phyloP scores from a whole-genome alignment of 2,113 vertebrate genomes.

The Pomatorhinus ruficollis region DNA sequence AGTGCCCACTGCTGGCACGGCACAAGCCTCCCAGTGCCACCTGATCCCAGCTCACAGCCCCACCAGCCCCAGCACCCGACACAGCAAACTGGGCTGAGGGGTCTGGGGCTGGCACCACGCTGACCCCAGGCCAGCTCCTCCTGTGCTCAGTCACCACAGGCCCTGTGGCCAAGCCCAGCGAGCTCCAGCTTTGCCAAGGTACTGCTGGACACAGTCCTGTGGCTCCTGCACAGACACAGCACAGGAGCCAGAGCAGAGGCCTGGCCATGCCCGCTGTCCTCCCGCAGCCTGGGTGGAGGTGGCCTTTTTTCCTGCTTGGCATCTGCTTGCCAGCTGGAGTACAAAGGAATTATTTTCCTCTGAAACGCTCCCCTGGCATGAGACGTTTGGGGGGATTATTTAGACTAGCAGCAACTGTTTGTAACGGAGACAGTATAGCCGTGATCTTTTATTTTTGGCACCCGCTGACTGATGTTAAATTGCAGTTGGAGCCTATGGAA shows the following conservation, averaged over 20 bases:
- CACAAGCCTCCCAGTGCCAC: accelerated
- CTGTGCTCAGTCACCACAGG: accelerated
- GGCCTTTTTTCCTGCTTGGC: conserved; percentile 11
- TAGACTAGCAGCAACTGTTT: conserved; percentile 58
- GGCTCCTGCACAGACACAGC: accelerated
- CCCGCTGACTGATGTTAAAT: conserved; percentile 22
- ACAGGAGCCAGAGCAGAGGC: background rate
- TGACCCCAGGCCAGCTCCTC: background rate
- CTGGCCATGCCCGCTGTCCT: background rate
- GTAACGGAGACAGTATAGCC: conserved; percentile 35
- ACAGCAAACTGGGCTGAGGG: accelerated
- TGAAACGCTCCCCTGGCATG: conserved; percentile 26
- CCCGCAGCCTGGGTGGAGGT: background rate
- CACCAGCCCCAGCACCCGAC: accelerated
- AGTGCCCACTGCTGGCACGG: background rate
- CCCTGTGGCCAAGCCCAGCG: accelerated
- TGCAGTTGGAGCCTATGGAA: conserved; percentile 44
- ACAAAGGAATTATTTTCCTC: conserved; percentile 58
- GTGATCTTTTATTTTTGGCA: conserved; percentile 55
- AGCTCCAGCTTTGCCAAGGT: background rate
- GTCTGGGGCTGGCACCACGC: accelerated
- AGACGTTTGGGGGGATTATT: conserved; percentile 52
- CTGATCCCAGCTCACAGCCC: background rate
- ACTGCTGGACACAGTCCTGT: background rate
- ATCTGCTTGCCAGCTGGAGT: conserved; percentile 40